These are phyloP conservation scores for Lampris incognitus DNA, from an alignment of 2,113 vertebrate species.

Conservation along the genomic window DNA sequence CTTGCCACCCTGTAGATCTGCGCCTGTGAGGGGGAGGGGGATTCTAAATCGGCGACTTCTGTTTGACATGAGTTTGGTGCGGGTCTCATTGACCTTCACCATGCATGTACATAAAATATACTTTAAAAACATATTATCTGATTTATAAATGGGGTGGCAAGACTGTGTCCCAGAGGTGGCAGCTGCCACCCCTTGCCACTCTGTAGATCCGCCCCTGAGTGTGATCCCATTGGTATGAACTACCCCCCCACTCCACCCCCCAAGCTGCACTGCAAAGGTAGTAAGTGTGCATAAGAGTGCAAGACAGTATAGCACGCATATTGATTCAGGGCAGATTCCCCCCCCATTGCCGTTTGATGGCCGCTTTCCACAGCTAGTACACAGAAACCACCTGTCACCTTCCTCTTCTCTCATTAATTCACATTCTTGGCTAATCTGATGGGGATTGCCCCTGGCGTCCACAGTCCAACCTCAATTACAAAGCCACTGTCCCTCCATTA, in stretches of 20 bases:
- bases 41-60: no score
- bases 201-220: no score
- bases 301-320: slow-evolving; percentile 55
- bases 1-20: no score
- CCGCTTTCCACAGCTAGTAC: slow-evolving; percentile 35
- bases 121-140: no score
- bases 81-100: no score
- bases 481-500: slow-evolving; percentile 37
- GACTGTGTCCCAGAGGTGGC: no score
- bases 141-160: no score
- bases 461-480: slow-evolving; percentile 37
- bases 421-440: slow-evolving; percentile 53
- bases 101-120: no score
- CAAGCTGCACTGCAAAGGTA: slow-evolving; percentile 23
- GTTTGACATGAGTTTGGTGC: no score
- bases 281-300: slow-evolving; percentile 52
- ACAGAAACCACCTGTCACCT: slow-evolving; percentile 55
- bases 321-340: slow-evolving; percentile 55
- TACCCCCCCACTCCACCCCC: slow-evolving; percentile 10
- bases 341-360: slow-evolving; percentile 23
- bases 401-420: slow-evolving; percentile 57
- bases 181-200: no score
- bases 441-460: slow-evolving; percentile 37
- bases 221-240: slow-evolving; percentile 32
- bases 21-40: no score